phyloP scores from a whole-genome alignment of 2,888 invertebrate species.

The Drymonia ruficornis region DNA sequence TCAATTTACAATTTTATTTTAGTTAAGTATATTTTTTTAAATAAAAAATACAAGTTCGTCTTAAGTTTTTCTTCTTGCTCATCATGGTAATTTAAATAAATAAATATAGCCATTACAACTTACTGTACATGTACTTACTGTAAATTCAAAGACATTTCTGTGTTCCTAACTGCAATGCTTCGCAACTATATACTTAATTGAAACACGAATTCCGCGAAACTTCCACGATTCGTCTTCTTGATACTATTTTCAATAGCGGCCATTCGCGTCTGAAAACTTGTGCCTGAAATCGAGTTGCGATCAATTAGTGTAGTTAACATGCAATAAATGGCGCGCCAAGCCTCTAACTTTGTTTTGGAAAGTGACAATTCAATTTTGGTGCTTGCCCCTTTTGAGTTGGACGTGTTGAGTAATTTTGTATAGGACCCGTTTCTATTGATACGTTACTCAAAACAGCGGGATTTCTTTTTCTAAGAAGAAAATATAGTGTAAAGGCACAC shows the following conservation, averaged over 20 bases:
- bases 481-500: no score
- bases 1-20: no score
- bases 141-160: no score
- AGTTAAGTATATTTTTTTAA: no score
- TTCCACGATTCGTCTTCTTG: constrained; percentile 42
- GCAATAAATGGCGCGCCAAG: constrained; percentile 71
- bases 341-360: constrained; percentile 68
- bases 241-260: constrained; percentile 41
- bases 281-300: constrained; percentile 63
- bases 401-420: constrained; percentile 48
- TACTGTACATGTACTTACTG: no score
- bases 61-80: no score
- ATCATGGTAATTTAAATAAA: no score
- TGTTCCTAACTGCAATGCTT: no score
- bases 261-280: constrained; percentile 45
- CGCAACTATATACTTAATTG: constrained; percentile 9
- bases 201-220: constrained; percentile 45
- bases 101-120: no score
- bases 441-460: neutral
- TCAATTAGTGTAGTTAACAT: constrained; percentile 77
- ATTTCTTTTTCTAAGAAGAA: no score
- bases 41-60: no score
- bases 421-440: constrained; percentile 34
- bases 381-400: constrained; percentile 46
- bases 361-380: constrained; percentile 71